Evolutionary conservation across 1,140 invertebrate genomes (phyloP), one percentile per base, ranked within the genome.

Genomic region (Drosophila guanche): DNA sequence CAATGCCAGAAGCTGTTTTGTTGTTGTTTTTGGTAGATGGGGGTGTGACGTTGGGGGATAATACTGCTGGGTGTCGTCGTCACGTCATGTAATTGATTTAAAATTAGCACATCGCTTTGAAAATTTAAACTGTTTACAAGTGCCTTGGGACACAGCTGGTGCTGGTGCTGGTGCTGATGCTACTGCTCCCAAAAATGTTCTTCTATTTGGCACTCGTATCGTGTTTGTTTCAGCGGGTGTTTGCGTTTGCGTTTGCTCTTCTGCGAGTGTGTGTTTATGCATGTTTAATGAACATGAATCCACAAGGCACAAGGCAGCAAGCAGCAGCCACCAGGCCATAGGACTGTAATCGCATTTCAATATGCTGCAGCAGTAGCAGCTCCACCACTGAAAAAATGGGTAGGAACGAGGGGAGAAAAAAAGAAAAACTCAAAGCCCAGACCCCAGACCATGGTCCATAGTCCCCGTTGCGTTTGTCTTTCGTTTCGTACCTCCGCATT

Each of bases 51-150:
- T 60, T 60, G 56, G 60, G 41, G 56, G 45, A 76, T 76, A 80
- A 37, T 10, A 37, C 33, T 37, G 33, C 4, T 37, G 33, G 33
- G 76, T 76, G 81, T 60, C 76, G 81, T 41, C 60, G 71, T 76
- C 80, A 86, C 73, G 80, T 86, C 73, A 55, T 86, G 77, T 85
- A 85, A 85, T 85, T 85, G 80, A 85, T 85, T 85, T 85, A 80
- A 86, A 85, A 86, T 85, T 85, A 85, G 80, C 80, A 85, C 81
- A 85, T 81, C 73, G 76, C 80, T 77, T 74, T 80, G 70, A 75
- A 81, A 85, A 86, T 85, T 80, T 77, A 77, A 86, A 85, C 84
- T 85, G 80, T 85, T 85, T 86, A 85, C 80, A 86, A 80, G 76
- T 67, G 80, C 80, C 80, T 77, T 57, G 76, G 81, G 80, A 73